These are phyloP conservation scores for Epizoanthus scotinus DNA, from an alignment of 92 coral and sea anemone species.

Conservation along the genomic window DNA sequence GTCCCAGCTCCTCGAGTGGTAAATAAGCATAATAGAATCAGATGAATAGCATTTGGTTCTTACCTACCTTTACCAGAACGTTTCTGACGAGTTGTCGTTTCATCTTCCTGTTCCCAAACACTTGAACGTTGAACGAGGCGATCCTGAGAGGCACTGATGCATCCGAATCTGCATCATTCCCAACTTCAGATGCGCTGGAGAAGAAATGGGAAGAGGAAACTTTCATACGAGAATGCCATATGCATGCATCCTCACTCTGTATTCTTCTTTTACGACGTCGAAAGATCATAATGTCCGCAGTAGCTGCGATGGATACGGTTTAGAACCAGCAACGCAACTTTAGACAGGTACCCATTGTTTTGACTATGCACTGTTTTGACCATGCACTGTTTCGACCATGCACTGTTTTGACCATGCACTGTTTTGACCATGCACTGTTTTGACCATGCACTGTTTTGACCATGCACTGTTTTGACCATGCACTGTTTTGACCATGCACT, in stretches of 20 bases:
- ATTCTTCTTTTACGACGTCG: too few species aligned
- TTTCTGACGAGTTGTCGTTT: constrained; percentile 42
- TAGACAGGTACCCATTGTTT: neutral
- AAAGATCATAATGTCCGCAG: too few species aligned
- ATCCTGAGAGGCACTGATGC: constrained; percentile 52
- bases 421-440: too few species aligned
- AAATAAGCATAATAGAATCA: neutral
- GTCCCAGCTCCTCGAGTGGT: neutral
- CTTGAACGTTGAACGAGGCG: constrained; percentile 72
- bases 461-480: too few species aligned
- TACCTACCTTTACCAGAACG: constrained; percentile 68
- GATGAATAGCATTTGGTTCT: neutral
- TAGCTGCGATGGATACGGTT: neutral
- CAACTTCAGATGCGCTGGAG: neutral
- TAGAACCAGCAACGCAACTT: too few species aligned
- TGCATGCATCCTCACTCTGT: neutral
- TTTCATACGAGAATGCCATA: neutral
- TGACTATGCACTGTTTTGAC: too few species aligned
- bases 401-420: too few species aligned
- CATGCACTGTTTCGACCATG: too few species aligned
- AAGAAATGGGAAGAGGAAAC: neutral
- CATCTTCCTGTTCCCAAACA: constrained; percentile 79
- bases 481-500: too few species aligned
- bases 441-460: too few species aligned
- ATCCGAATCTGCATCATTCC: neutral